Conservation (phyloP, 92 coral and sea anemone species). For the Umimayanthus kanabou region DNA sequence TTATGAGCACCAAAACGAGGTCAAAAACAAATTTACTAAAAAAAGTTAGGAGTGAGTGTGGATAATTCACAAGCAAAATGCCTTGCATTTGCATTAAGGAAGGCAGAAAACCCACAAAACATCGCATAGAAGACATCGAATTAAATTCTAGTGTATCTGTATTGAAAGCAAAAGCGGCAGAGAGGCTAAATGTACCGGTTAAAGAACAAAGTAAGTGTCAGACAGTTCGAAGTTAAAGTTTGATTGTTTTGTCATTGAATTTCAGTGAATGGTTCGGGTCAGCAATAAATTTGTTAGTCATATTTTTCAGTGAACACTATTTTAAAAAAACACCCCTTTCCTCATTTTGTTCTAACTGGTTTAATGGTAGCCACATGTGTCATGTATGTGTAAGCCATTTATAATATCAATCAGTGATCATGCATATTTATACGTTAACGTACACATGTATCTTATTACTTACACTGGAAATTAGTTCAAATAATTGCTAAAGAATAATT, state of each 20-base stretch:
- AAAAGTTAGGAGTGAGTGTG: too few relatives aligned
- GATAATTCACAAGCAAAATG: constrained; percentile 46
- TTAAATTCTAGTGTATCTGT: constrained; percentile 68
- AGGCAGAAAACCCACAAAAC: constrained; percentile 66
- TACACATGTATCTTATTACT: too few relatives aligned
- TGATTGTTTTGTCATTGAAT: too few relatives aligned
- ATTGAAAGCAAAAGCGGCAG: constrained; percentile 79
- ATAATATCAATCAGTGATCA: too few relatives aligned
- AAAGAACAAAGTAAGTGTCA: constrained; percentile 74
- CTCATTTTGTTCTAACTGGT: too few relatives aligned
- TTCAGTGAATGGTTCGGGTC: not conserved
- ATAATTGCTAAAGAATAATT: not conserved
- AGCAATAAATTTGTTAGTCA: not conserved
- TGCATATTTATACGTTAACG: too few relatives aligned
- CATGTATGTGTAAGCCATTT: too few relatives aligned
- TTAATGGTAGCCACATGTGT: too few relatives aligned
- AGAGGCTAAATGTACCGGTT: constrained; percentile 70
- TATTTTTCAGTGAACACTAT: too few relatives aligned
- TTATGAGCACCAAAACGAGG: constrained; percentile 35
- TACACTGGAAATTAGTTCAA: too few relatives aligned
- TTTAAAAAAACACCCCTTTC: too few relatives aligned
- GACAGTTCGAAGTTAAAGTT: too few relatives aligned
- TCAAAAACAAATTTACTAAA: not conserved
- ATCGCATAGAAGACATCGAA: constrained; percentile 81
- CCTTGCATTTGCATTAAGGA: constrained; percentile 90